Conservation (phyloP, 2,888 invertebrate genomes). For the Ischnus inquisitorius region DNA sequence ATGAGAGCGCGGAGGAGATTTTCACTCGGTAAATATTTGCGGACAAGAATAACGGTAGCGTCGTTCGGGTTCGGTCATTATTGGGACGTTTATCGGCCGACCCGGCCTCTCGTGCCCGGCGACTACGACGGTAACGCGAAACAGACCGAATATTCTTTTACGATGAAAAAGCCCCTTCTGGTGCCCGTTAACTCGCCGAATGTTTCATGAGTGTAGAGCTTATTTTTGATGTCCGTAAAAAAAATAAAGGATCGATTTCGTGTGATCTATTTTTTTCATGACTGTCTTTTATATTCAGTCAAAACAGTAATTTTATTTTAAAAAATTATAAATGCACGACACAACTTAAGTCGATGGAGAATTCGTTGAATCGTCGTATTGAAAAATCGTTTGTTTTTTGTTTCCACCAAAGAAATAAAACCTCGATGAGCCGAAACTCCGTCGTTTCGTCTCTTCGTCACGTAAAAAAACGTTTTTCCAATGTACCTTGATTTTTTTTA, state of each 20-base stretch:
- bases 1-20: constrained; percentile 41
- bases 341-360: no score
- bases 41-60: constrained; percentile 75
- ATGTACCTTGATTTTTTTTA: no score
- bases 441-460: no score
- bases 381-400: no score
- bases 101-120: constrained; percentile 7
- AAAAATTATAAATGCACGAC: no score
- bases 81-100: constrained; percentile 79
- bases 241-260: not conserved
- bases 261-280: no score
- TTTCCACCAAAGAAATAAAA: no score
- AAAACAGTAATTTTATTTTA: no score
- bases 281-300: no score
- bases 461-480: no score
- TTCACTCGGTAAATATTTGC: constrained; percentile 76
- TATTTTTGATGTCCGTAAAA: not conserved
- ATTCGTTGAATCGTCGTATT: no score
- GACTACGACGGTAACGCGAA: constrained; percentile 63
- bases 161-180: constrained; percentile 70
- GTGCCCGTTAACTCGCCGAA: constrained; percentile 23
- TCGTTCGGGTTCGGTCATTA: constrained; percentile 75
- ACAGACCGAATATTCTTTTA: constrained; percentile 69
- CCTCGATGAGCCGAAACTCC: no score
- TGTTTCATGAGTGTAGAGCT: constrained; percentile 33